These are phyloP conservation scores for Sebastes fasciatus DNA, from an alignment of 2,113 vertebrate species.

Conservation along the genomic window DNA sequence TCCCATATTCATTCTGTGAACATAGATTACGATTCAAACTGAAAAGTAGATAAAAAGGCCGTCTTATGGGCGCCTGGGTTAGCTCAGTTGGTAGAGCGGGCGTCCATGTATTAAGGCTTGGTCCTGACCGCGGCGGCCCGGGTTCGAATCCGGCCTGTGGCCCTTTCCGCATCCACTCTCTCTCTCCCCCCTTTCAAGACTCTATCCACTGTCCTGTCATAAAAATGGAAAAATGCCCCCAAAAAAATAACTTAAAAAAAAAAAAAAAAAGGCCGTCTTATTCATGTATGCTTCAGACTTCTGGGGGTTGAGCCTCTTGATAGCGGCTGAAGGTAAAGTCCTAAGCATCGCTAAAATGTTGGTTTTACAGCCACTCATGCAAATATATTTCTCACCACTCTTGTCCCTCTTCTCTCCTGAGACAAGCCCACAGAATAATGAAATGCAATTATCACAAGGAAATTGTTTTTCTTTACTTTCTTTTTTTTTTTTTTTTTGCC, in stretches of 20 bases:
- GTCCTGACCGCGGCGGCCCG: too few species aligned
- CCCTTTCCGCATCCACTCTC: too few species aligned
- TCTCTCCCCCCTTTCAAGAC: too few species aligned
- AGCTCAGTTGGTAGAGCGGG: too few species aligned
- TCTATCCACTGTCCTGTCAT: too few species aligned
- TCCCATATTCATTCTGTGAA: constrained; percentile 2
- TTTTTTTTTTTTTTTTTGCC: background rate
- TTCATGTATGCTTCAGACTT: background rate
- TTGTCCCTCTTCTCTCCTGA: background rate
- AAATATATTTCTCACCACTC: constrained; percentile 21
- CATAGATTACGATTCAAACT: background rate
- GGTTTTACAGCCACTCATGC: constrained; percentile 19
- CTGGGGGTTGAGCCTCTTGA: background rate
- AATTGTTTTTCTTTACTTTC: constrained; percentile 24
- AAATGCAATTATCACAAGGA: constrained; percentile 44
- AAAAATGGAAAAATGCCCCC: too few species aligned
- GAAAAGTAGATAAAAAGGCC: constrained; percentile 10
- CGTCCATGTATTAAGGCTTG: too few species aligned
- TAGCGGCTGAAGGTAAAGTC: background rate
- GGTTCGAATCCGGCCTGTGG: too few species aligned
- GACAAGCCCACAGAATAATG: constrained; percentile 27
- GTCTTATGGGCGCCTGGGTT: too few species aligned
- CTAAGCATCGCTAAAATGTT: background rate
- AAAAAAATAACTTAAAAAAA: too few species aligned
- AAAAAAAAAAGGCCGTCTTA: background rate